Evolutionary conservation across 2,888 invertebrate genomes (phyloP), one percentile per base, ranked within the genome.

Genomic region (Pecten maximus): DNA sequence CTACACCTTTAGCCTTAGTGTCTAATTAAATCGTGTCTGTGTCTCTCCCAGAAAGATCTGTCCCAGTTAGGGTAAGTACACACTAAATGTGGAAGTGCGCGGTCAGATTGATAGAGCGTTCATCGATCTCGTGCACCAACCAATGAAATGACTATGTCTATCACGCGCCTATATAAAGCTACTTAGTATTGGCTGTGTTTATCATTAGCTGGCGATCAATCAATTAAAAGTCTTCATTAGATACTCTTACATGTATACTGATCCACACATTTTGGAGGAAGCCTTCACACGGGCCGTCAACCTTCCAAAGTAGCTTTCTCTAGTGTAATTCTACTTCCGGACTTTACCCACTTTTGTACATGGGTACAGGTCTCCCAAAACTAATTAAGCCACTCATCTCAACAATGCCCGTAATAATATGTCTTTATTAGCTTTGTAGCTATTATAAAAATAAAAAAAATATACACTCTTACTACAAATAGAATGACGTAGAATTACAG

Each of bases 141-240:
- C 74, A 74, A 74, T 74, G 74, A 74, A 74, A 74, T 74, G 35
- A 28, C 74, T 74, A 35, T 74, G 74, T 35, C 74, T 74, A 28
- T 28, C 74, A 10, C 74, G 15, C 10, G 35, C 74, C 74, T 74
- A 74, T 74, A 74, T 74, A 74, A 74, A 74, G 74, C 74, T 74
- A 74, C 74, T 74, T 74, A 74, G 74, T 74, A 74, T 74, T 74
- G 74, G 35, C 35, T 35, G 23, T 8, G 74, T 74, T 0, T 35
- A 35, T 74, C 74, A 74, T 74, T 74, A 74, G 74, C 74, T 35
- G 74, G 74, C 74, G 74, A 74, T 74, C 74, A 74, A 74, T 74
- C 74, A 74, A 74, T 74, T 74, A 74, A 2, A 35, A 35, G 35
- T 74, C 74, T 74, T 74, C 28, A 74, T 74, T 74, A 74, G 35